Conservation (phyloP, 1,140 invertebrate species). For the Trichogramma pretiosum region DNA sequence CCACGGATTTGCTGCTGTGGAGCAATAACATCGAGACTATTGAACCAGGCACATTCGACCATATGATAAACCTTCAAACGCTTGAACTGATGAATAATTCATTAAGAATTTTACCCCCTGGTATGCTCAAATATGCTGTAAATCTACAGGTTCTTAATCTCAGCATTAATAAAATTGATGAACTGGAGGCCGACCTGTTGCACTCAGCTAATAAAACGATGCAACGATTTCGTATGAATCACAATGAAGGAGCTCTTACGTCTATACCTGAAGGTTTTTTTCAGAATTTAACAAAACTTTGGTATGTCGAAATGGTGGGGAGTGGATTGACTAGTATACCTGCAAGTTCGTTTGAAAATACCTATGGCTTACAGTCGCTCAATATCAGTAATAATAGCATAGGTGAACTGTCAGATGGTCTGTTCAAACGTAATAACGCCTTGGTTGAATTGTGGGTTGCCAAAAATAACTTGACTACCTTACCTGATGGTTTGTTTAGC, state of each 20-base stretch:
- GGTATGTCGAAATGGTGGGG: slow-evolving; percentile 2
- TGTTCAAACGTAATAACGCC: background rate
- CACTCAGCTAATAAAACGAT: slow-evolving; percentile 10
- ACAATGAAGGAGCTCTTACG: background rate
- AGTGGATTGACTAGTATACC: slow-evolving; percentile 5
- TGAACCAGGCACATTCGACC: slow-evolving; percentile 16
- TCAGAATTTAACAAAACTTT: slow-evolving; percentile 8
- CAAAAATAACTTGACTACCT: background rate
- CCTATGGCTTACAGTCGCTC: background rate
- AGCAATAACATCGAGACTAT: slow-evolving; percentile 23
- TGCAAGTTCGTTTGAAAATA: background rate
- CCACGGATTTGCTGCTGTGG: slow-evolving; percentile 13
- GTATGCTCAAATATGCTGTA: slow-evolving; percentile 8
- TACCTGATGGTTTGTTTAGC: background rate
- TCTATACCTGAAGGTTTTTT: slow-evolving; percentile 17
- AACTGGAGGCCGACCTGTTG: slow-evolving; percentile 16
- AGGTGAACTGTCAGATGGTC: background rate
- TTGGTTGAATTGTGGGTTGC: background rate
- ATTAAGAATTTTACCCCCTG: slow-evolving; percentile 6
- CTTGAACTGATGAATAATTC: slow-evolving; percentile 5
- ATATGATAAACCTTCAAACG: slow-evolving; percentile 17
- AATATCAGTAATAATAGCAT: slow-evolving; percentile 1
- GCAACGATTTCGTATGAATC: slow-evolving; percentile 1
- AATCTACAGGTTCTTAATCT: slow-evolving; percentile 10
- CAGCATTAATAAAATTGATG: slow-evolving; percentile 3